Percentiles rank a stretch among this genome's conserved stretches.
These are phyloP conservation scores for Rhinoderma darwinii DNA, from an alignment of 2,113 vertebrate genomes.

Conservation along the genomic window DNA sequence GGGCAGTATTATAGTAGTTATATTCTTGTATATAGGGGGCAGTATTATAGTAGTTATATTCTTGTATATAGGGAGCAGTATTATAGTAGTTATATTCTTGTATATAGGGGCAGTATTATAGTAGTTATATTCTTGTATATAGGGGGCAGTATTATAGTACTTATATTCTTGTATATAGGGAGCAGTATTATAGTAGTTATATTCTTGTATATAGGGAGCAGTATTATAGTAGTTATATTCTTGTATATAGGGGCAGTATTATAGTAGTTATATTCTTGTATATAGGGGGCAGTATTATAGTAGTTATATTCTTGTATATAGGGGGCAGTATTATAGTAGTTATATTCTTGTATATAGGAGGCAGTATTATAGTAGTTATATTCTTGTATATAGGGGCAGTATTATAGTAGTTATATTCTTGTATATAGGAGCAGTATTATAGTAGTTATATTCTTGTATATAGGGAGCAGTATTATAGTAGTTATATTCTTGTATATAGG, in stretches of 20 bases:
- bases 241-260: neutral
- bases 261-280: neutral
- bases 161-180: too few relatives aligned
- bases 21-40: neutral
- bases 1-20: neutral
- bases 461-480: too few relatives aligned
- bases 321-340: neutral
- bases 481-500: too few relatives aligned
- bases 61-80: neutral
- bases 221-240: conserved; percentile 1
- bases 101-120: too few relatives aligned
- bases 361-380: neutral
- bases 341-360: neutral
- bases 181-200: too few relatives aligned
- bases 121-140: too few relatives aligned
- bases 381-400: neutral
- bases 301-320: neutral
- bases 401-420: neutral
- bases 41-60: conserved; percentile 2
- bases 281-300: neutral
- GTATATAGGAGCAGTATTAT: too few relatives aligned
- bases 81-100: neutral
- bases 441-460: too few relatives aligned
- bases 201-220: too few relatives aligned
- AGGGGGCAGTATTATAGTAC: too few relatives aligned